phyloP scores from a whole-genome alignment of 2,888 invertebrate species.

The Euproctis similis region DNA sequence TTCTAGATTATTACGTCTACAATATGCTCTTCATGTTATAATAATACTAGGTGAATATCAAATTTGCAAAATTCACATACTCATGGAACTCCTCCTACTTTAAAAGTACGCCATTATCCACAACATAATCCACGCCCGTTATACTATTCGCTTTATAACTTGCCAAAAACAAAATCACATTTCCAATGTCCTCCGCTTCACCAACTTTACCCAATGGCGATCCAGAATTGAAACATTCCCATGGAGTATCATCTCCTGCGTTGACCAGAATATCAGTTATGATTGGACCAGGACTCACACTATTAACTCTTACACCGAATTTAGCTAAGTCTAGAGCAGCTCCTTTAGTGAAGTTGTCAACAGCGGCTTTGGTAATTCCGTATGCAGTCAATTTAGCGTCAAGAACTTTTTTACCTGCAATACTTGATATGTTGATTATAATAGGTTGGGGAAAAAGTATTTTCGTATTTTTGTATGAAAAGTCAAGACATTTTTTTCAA shows the following conservation, averaged over 20 bases:
- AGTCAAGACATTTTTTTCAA: too few species aligned
- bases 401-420: constrained; percentile 11
- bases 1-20: too few species aligned
- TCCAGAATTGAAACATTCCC: constrained; percentile 13
- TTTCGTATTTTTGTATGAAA: too few species aligned
- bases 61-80: too few species aligned
- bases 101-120: constrained; percentile 48
- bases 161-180: constrained; percentile 29
- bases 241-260: constrained; percentile 72
- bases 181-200: constrained; percentile 30
- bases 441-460: too few species aligned
- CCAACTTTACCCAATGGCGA: constrained; percentile 23
- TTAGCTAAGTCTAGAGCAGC: constrained; percentile 48
- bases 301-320: constrained; percentile 28
- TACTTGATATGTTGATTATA: constrained; percentile 38
- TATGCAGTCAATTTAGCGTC: constrained; percentile 47
- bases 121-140: constrained; percentile 27
- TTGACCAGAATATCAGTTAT: constrained; percentile 37
- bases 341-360: constrained; percentile 90
- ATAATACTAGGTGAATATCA: too few species aligned
- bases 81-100: constrained; percentile 9
- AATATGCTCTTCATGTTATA: too few species aligned
- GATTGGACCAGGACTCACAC: constrained; percentile 29
- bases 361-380: constrained; percentile 82
- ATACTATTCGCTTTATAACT: constrained; percentile 29